Evolutionary conservation across 92 coral and sea anemone genomes (phyloP).

Genomic region (Muricea muricata): DNA sequence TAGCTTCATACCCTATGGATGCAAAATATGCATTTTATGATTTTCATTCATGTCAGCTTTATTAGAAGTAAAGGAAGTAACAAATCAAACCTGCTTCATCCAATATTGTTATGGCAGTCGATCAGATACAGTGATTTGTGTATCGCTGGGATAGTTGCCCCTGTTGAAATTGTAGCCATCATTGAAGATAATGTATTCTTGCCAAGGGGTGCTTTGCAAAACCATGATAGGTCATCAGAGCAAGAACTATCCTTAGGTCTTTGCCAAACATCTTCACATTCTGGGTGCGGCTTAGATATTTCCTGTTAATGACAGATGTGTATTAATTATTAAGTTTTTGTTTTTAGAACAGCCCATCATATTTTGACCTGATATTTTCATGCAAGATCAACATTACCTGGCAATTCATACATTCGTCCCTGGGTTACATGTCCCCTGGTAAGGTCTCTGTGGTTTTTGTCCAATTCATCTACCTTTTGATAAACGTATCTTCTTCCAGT

Average conservation of each 20-base stretch:
- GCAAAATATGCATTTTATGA: no score
- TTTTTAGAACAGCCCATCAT: no score
- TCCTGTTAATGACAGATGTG: no score
- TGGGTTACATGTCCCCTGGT: slow-evolving; percentile 50
- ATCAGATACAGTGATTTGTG: slow-evolving; percentile 16
- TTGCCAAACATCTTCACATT: slow-evolving; percentile 62
- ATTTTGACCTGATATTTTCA: no score
- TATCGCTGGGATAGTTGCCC: slow-evolving; percentile 22
- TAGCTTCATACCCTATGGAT: slow-evolving; percentile 7
- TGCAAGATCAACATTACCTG: no score
- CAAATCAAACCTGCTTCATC: not conserved
- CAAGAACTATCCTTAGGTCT: slow-evolving; percentile 39
- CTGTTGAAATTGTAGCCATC: slow-evolving; percentile 54
- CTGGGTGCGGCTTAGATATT: slow-evolving; percentile 48
- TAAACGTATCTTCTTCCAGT: slow-evolving; percentile 7
- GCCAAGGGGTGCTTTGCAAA: slow-evolving; percentile 55
- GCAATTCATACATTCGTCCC: slow-evolving; percentile 69
- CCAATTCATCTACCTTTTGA: not conserved
- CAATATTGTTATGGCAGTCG: not conserved
- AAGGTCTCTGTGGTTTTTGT: slow-evolving; percentile 60
- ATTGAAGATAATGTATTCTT: slow-evolving; percentile 55
- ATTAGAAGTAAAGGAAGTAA: no score
- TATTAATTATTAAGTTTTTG: no score
- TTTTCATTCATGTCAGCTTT: no score
- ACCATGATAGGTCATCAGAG: slow-evolving; percentile 52